Conservation (phyloP, 2,888 invertebrate genomes). For the Drosophila neonasuta region DNA sequence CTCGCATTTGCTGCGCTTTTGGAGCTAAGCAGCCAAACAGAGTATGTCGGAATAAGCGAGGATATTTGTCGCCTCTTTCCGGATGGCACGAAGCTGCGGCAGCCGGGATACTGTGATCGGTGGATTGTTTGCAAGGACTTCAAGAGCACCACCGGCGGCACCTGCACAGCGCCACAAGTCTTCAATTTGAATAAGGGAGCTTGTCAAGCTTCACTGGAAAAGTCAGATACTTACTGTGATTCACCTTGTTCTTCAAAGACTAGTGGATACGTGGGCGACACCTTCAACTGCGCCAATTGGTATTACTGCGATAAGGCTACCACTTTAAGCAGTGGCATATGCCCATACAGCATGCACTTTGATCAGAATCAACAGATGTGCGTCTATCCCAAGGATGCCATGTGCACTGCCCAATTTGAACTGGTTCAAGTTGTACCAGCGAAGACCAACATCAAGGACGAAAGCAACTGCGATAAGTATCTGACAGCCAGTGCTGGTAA, state of each 20-base stretch:
- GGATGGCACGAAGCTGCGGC: slow-evolving; percentile 62
- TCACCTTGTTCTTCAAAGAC: slow-evolving; percentile 52
- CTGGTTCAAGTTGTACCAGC: slow-evolving; percentile 66
- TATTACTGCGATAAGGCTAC: slow-evolving; percentile 52
- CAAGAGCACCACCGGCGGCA: not conserved
- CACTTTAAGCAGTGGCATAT: slow-evolving; percentile 38
- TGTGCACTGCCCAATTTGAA: slow-evolving; percentile 59
- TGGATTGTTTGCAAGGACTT: slow-evolving; percentile 60
- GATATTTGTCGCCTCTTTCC: slow-evolving; percentile 72
- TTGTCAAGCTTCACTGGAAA: slow-evolving; percentile 25
- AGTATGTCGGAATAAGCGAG: slow-evolving; percentile 35
- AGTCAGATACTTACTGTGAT: slow-evolving; percentile 61
- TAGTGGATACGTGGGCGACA: slow-evolving; percentile 55
- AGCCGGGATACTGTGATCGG: slow-evolving; percentile 69
- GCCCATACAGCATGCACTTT: slow-evolving; percentile 58
- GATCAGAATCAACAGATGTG: slow-evolving; percentile 48
- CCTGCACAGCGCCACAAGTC: slow-evolving; percentile 10
- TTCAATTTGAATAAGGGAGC: slow-evolving; percentile 25
- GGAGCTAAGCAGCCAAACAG: slow-evolving; percentile 50
- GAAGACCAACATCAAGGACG: slow-evolving; percentile 50
- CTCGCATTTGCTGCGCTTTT: slow-evolving; percentile 31
- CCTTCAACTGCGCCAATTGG: slow-evolving; percentile 71
- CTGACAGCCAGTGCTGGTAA: slow-evolving; percentile 47
- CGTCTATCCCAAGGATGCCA: slow-evolving; percentile 47
- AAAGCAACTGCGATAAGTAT: slow-evolving; percentile 67